Evolutionary conservation across 2,888 invertebrate species (phyloP), one percentile per base, ranked within the genome.

Genomic region (Bugulina stolonifera): DNA sequence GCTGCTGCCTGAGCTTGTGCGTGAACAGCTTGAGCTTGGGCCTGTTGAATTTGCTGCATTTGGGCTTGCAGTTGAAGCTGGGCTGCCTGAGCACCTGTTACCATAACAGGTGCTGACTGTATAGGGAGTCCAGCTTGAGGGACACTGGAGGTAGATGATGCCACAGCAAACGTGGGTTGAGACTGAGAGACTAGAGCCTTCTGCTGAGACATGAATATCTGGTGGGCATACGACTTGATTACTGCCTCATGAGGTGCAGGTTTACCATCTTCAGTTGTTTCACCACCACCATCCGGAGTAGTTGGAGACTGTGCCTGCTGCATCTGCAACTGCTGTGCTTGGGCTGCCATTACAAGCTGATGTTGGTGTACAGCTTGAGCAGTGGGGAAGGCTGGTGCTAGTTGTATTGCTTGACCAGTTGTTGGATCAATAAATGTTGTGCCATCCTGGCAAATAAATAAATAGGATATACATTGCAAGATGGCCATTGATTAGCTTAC

Each of bases 161-260:
- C 64, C 5, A 64, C 27, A 27, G 64, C 32, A 32, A 64, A 64
- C 32, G 64, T 64, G 2, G 64, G 27, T 32, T 64, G 64, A 3
- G 64, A 64, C 27, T 64, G 64, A 14, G 64, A 64, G 3, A 64
- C 64, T 27, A 64, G 64, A 32, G 64, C 64, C 34, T 64, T 64
- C 34, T 70, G 70, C 70, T 70, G 70, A 2, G 70, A 70, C 70
- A 70, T 70, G 52, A 70, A 54, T 54, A 70, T 32, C 52, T 70
- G 70, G 43, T 70, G 35, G 5, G 70, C 70, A 54, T 70, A 70
- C 2, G 70, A 70, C 29, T 70, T n/a, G 2, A 70, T 29, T 2
- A 70, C 70, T 2, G 70, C 70, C 25, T 70, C 70, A 32, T 70
- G 70, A 43, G 70, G 70, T 10, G 70, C 70, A 10, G 70, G 70